phyloP scores from a whole-genome alignment of 2,888 invertebrate species.

The Dinocampus coccinellae region DNA sequence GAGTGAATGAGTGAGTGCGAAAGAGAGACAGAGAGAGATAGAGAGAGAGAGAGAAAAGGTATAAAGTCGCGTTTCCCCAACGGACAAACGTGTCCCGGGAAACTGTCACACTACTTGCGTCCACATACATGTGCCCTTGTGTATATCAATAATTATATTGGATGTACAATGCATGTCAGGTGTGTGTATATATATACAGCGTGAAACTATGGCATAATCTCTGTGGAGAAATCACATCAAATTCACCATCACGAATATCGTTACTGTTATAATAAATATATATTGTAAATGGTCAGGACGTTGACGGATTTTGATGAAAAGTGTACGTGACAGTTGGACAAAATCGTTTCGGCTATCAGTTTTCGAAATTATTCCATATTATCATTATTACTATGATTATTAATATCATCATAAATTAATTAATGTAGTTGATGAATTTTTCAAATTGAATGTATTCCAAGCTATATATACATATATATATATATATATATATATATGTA shows the following conservation, averaged over 20 bases:
- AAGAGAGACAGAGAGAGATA: not conserved
- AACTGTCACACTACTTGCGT: slow-evolving; percentile 37
- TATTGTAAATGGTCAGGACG: slow-evolving; percentile 5
- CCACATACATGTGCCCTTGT: slow-evolving; percentile 24
- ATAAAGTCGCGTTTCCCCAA: slow-evolving; percentile 6
- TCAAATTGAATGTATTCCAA: no score
- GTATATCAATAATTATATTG: slow-evolving; percentile 48
- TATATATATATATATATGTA: no score
- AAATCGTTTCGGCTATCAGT: not conserved
- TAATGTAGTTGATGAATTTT: no score
- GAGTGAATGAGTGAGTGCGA: not conserved
- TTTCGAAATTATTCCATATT: not conserved
- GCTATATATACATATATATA: no score
- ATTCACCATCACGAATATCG: not conserved
- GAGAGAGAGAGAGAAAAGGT: not conserved
- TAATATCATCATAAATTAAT: no score
- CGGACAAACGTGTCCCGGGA: slow-evolving; percentile 31
- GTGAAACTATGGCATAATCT: slow-evolving; percentile 25
- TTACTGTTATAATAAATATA: not conserved
- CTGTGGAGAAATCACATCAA: slow-evolving; percentile 37
- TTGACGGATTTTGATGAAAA: not conserved
- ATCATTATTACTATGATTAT: no score
- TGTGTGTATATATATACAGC: no score
- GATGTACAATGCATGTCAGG: slow-evolving; percentile 39
- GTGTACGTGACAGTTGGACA: not conserved